Evolutionary conservation across 2,797 vertebrate genomes (phyloP).

Genomic region (Pipistrellus kuhlii): DNA sequence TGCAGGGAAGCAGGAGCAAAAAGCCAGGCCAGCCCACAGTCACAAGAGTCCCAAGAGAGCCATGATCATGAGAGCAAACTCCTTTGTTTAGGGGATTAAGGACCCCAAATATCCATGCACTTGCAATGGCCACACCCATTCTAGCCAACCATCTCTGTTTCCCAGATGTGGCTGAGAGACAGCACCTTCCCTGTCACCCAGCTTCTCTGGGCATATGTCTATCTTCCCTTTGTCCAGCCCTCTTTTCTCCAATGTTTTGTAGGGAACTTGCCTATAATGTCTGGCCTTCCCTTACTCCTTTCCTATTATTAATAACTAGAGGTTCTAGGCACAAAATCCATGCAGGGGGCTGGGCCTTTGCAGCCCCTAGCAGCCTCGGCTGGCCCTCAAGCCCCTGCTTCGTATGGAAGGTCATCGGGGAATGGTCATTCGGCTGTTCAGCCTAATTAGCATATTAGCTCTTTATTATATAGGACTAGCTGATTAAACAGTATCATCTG

Average conservation of each 20-base stretch:
- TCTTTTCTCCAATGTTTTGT: neutral
- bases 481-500: neutral
- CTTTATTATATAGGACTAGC: neutral
- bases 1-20: neutral
- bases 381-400: no score
- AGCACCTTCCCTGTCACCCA: neutral
- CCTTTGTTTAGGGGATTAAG: neutral
- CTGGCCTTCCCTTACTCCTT: neutral
- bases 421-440: no score
- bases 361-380: no score
- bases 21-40: neutral
- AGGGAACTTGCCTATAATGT: neutral
- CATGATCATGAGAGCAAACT: neutral
- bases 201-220: neutral
- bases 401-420: rapidly evolving
- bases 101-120: neutral
- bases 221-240: neutral
- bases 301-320: neutral
- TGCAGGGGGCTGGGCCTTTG: no score
- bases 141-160: neutral
- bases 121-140: neutral
- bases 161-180: neutral
- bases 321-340: no score
- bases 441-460: no score
- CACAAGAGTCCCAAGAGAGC: neutral